These are phyloP conservation scores for Vesta saturnalis DNA, from an alignment of 2,888 invertebrate genomes.

Conservation along the genomic window DNA sequence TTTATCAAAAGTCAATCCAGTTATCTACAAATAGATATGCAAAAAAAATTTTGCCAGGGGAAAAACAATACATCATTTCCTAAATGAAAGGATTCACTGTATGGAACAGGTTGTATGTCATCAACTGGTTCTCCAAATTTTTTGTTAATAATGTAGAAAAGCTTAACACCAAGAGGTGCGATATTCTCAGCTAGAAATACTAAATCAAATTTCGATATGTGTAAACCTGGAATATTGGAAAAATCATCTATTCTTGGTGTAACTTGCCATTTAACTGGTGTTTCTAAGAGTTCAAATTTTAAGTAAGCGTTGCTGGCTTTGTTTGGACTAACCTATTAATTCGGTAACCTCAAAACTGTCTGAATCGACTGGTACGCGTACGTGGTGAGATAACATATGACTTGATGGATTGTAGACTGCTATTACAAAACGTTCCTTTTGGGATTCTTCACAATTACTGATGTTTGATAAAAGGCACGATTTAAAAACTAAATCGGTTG, in stretches of 20 bases:
- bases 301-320: background rate
- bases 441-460: slow-evolving; percentile 68
- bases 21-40: no score
- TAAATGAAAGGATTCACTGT: no score
- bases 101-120: no score
- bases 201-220: slow-evolving; percentile 64
- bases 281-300: slow-evolving; percentile 26
- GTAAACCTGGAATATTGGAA: slow-evolving; percentile 29
- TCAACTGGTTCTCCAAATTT: no score
- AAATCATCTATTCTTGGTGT: slow-evolving; percentile 35
- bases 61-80: no score
- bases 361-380: background rate
- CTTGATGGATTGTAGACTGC: slow-evolving; percentile 70
- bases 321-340: slow-evolving; percentile 32
- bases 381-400: background rate
- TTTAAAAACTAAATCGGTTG: no score
- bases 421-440: slow-evolving; percentile 65
- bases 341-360: slow-evolving; percentile 39
- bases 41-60: no score
- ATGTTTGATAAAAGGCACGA: slow-evolving; percentile 71
- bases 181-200: slow-evolving; percentile 73
- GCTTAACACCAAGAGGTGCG: slow-evolving; percentile 74
- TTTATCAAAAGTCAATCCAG: no score
- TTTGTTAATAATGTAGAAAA: slow-evolving; percentile 67
- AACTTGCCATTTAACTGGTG: slow-evolving; percentile 37